phyloP scores from a whole-genome alignment of 1,140 invertebrate species.

The Luehdorfia chinensis region DNA sequence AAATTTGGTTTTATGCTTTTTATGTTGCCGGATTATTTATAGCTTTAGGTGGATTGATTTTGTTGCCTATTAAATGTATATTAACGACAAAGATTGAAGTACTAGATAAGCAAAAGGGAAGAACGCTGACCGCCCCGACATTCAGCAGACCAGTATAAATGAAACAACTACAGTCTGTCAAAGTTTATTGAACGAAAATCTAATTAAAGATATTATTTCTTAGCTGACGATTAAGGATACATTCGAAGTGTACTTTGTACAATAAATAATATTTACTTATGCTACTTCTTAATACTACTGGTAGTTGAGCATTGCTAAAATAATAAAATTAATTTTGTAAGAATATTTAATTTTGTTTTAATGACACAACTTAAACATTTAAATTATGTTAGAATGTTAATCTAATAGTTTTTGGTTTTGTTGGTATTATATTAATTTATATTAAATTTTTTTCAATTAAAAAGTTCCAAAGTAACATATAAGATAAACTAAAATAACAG shows the following conservation, averaged over 20 bases:
- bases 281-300: slow-evolving; percentile 22
- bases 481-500: no score
- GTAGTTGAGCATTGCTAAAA: not conserved
- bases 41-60: slow-evolving; percentile 37
- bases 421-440: no score
- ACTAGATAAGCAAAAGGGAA: slow-evolving; percentile 2
- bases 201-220: slow-evolving; percentile 16
- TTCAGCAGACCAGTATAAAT: no score
- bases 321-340: not conserved
- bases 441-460: no score
- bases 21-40: slow-evolving; percentile 54
- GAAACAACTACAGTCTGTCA: no score
- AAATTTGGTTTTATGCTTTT: slow-evolving; percentile 50
- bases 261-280: slow-evolving; percentile 48
- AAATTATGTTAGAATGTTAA: no score
- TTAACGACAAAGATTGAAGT: slow-evolving; percentile 27
- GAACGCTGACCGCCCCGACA: no score
- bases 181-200: slow-evolving; percentile 26
- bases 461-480: no score
- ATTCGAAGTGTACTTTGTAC: slow-evolving; percentile 48
- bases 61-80: slow-evolving; percentile 37
- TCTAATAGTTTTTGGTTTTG: no score
- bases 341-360: not conserved
- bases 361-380: no score
- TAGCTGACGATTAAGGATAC: slow-evolving; percentile 7